Evolutionary conservation across 1,140 invertebrate species (phyloP).

Genomic region (Spodoptera litura): DNA sequence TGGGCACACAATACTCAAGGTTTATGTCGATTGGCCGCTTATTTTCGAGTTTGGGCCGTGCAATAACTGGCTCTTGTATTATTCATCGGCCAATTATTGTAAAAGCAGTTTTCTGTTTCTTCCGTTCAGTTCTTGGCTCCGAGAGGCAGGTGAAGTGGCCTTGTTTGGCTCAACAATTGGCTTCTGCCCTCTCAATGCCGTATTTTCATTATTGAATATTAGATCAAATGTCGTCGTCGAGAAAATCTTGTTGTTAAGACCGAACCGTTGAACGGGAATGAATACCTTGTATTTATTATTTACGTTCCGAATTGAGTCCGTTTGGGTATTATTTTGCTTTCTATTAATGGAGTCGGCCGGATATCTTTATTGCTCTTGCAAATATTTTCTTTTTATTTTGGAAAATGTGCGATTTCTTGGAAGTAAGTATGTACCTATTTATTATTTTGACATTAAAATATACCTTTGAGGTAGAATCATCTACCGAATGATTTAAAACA

Average conservation of each 20-base stretch:
- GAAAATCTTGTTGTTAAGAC: slow-evolving; percentile 47
- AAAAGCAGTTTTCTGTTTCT: slow-evolving; percentile 81
- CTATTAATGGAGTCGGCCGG: slow-evolving; percentile 20
- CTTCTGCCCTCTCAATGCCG: slow-evolving; percentile 52
- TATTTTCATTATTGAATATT: slow-evolving; percentile 76
- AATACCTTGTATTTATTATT: slow-evolving; percentile 48
- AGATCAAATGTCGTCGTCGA: slow-evolving; percentile 68
- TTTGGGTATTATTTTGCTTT: slow-evolving; percentile 37
- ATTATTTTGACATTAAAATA: too few species aligned
- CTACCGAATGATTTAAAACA: too few species aligned
- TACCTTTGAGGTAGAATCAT: too few species aligned
- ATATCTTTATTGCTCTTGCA: slow-evolving; percentile 11
- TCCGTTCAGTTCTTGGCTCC: slow-evolving; percentile 46
- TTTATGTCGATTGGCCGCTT: slow-evolving; percentile 53
- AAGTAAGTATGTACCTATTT: background rate
- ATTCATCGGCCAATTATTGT: slow-evolving; percentile 84
- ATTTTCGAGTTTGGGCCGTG: slow-evolving; percentile 75
- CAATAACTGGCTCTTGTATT: slow-evolving; percentile 82
- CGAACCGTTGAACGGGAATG: slow-evolving; percentile 41
- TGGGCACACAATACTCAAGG: slow-evolving; percentile 20
- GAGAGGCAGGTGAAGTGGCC: slow-evolving; percentile 55
- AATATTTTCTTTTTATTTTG: slow-evolving; percentile 34
- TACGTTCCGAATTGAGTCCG: slow-evolving; percentile 39
- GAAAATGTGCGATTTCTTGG: background rate
- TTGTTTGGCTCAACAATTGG: slow-evolving; percentile 74